These are phyloP conservation scores for Sturnus vulgaris DNA, from an alignment of 2,113 vertebrate genomes.

Conservation along the genomic window DNA sequence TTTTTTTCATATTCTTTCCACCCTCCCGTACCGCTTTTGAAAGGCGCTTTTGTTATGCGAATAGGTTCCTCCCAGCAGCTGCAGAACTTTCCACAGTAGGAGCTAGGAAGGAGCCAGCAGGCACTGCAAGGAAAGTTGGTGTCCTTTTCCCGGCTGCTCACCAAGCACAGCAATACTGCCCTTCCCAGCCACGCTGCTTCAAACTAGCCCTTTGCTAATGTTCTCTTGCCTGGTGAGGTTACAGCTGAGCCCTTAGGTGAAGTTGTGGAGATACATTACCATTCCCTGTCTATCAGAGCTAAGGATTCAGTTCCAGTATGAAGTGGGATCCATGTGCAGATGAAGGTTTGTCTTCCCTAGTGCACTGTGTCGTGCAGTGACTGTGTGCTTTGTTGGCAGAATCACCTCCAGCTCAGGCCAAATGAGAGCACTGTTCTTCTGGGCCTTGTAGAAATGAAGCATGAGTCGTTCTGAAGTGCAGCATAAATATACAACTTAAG, in stretches of 20 bases:
- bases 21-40: background rate
- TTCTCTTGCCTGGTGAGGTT: background rate
- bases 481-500: background rate
- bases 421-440: background rate
- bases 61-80: slow-evolving; percentile 56
- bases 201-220: background rate
- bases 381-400: background rate
- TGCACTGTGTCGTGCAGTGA: fast-evolving
- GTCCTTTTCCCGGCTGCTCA: background rate
- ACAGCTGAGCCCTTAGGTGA: background rate
- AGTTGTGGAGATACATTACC: background rate
- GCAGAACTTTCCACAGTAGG: slow-evolving; percentile 20
- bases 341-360: background rate
- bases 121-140: background rate
- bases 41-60: slow-evolving; percentile 51
- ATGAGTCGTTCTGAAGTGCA: background rate
- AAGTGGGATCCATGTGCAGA: background rate
- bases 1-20: slow-evolving; percentile 13
- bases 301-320: background rate
- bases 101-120: slow-evolving; percentile 27
- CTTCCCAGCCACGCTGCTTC: background rate
- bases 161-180: background rate
- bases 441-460: background rate
- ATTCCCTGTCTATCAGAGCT: background rate
- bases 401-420: background rate